Base-by-base conservation (phyloP, 2,888 invertebrate species). In the Tricholauxania praeusta region DNA sequence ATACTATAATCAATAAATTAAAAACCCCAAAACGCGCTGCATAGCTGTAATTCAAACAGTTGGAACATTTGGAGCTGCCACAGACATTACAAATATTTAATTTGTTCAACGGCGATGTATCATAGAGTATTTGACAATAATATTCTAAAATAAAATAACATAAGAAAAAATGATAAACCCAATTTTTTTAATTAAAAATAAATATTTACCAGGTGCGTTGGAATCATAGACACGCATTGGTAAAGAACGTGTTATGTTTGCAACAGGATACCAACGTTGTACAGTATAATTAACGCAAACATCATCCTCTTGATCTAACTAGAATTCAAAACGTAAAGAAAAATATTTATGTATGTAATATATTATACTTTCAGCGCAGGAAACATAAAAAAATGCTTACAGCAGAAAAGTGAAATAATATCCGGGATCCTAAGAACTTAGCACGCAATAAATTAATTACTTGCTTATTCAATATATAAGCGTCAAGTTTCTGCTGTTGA, bases 261-360 rank as follows among this genome's bases (percentile, higher is more conserved):
- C 97, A 4, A 96, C 96, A 0, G 97, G 97, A 88, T 91, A 93
- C 96, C 96, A 97, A 77, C 97, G 90, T 87, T 96, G 96, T 69
- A 96, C 91, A 1, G 95, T 94, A 86, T 96, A 94, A 87, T 95
- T 93, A 28, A 97, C 92, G 84, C 97, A 97, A 4, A 94, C 94
- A 79, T 91, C 92, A 85, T 93, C 92, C n/a, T 39, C 10, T 39
- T 89, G 87, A 80, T 95, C 95, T 85, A 96, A 86, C 94, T 95
- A 87, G 14, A 85, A 4, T 39, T 39, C 39, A 86, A 77, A 79
- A 77, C 76, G 79, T 48, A n/a, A 62, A 28, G n/a, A 57, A 72
- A 66, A n/a, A 55, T 15, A 52, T 57, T 55, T 32, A 57, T n/a
- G 19, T 17, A n/a, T n/a, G 3, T 15, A 52, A 6, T 53, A 32